phyloP scores from a whole-genome alignment of 2,113 vertebrate genomes.

The Leptosomus discolor region DNA sequence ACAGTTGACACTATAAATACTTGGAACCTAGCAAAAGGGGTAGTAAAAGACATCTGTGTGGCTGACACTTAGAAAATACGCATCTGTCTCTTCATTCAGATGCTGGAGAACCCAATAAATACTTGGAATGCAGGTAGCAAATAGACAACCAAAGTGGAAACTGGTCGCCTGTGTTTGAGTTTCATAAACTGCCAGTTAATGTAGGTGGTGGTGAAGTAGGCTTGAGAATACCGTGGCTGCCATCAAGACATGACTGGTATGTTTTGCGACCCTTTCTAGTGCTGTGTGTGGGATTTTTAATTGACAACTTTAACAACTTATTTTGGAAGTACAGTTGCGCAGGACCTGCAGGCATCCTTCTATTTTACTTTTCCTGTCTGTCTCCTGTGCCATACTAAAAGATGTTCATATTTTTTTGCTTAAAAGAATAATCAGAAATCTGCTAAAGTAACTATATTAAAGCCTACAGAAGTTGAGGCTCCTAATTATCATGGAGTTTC shows the following conservation, averaged over 20 bases:
- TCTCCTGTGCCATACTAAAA: background rate
- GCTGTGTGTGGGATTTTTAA: background rate
- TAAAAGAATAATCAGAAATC: background rate
- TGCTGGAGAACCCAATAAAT: background rate
- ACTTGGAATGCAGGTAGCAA: background rate
- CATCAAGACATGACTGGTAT: background rate
- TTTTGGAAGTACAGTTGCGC: background rate
- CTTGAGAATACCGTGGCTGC: background rate
- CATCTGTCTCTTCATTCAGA: background rate
- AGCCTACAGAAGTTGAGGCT: background rate
- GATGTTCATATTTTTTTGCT: background rate
- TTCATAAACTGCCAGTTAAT: background rate
- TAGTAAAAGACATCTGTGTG: background rate
- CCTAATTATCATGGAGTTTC: conserved; percentile 18
- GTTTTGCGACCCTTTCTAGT: background rate
- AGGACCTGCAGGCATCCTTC: background rate
- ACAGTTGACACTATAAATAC: background rate
- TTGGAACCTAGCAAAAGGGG: background rate
- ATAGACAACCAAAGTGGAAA: background rate
- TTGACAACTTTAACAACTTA: background rate
- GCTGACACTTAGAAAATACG: background rate
- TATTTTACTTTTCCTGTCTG: accelerated
- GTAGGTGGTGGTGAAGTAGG: background rate
- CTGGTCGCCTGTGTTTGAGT: accelerated
- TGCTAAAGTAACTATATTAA: conserved; percentile 6